phyloP scores from a whole-genome alignment of 2,888 invertebrate species.

The Monochamus alternatus region DNA sequence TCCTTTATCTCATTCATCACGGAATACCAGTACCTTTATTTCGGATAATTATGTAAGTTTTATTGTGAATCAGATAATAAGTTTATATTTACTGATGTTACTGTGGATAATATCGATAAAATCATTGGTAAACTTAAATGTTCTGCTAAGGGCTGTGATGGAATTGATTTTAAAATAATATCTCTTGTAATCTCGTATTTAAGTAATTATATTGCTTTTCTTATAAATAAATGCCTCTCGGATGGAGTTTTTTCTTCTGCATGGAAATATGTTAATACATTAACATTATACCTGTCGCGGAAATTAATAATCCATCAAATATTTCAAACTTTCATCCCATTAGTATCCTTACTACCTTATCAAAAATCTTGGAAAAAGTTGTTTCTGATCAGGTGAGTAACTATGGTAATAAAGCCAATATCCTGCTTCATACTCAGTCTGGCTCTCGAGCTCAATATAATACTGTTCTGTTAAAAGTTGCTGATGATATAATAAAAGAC shows the following conservation, averaged over 20 bases:
- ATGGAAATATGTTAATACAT: neutral
- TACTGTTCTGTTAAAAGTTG: too few species aligned
- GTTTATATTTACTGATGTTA: too few species aligned
- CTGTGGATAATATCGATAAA: neutral
- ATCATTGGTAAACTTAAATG: neutral
- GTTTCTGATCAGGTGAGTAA: neutral
- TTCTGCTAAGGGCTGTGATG: slow-evolving; percentile 1
- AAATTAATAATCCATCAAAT: too few species aligned
- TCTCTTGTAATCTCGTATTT: neutral
- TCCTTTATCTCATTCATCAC: too few species aligned
- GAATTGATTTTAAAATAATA: neutral
- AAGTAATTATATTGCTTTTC: too few species aligned
- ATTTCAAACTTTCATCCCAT: neutral
- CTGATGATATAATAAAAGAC: too few species aligned
- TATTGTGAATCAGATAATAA: too few species aligned
- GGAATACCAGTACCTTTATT: too few species aligned
- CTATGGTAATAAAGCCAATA: neutral
- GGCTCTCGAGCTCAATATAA: too few species aligned
- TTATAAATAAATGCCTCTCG: neutral
- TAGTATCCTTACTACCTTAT: neutral
- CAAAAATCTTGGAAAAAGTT: neutral
- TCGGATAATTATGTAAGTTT: too few species aligned
- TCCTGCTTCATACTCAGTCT: too few species aligned
- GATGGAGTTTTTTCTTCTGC: neutral
- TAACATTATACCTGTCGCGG: neutral